These are phyloP conservation scores for Cephus runcator DNA, from an alignment of 2,888 invertebrate genomes.

Conservation along the genomic window DNA sequence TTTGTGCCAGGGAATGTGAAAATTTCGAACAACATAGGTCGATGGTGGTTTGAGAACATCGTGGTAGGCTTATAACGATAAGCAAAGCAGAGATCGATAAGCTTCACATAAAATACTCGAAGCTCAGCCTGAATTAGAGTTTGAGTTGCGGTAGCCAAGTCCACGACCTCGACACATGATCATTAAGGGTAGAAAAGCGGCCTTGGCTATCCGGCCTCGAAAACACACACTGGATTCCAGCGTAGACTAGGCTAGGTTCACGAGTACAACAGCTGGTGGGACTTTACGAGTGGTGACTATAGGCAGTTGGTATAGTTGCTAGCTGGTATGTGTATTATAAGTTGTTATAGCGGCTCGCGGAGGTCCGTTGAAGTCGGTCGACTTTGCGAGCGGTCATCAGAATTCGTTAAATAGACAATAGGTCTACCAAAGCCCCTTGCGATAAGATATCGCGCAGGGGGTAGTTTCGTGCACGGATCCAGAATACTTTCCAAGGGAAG, in stretches of 20 bases:
- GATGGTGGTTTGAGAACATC: not conserved
- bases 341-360: not conserved
- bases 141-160: not conserved
- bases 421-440: not conserved
- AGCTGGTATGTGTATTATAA: too few relatives aligned
- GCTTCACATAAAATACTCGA: not conserved
- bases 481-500: too few relatives aligned
- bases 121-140: not conserved
- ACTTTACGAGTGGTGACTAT: not conserved
- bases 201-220: not conserved
- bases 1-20: not conserved
- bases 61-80: not conserved
- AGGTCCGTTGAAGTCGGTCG: not conserved
- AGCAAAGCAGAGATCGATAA: slow-evolving; percentile 7
- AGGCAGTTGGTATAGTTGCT: not conserved
- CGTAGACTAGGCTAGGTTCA: not conserved
- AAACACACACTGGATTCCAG: not conserved
- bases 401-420: not conserved
- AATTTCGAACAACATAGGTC: not conserved
- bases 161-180: not conserved
- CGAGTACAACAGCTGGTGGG: not conserved
- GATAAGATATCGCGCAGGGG: too few relatives aligned
- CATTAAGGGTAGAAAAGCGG: not conserved
- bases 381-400: not conserved
- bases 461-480: too few relatives aligned